Evolutionary conservation across 2,888 invertebrate species (phyloP), one percentile per base, ranked within the genome.

Genomic region (Conomelus anceps): DNA sequence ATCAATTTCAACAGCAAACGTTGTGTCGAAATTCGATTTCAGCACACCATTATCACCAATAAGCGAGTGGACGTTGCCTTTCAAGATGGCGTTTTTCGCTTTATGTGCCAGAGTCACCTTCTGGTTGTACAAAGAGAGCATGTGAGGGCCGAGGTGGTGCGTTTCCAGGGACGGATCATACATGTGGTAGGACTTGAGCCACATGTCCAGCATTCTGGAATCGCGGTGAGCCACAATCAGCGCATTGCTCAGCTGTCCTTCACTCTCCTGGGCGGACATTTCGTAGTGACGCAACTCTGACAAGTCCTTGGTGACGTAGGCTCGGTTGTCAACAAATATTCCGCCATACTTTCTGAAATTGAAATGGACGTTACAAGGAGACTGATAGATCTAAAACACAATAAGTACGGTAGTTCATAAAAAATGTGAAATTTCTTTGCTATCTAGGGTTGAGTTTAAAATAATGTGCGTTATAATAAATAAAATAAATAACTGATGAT

Each of bases 271-370:
- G 0, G 34, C 22, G 0, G 85, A 22, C 23, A 88, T 84, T 22
- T 88, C 88, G 26, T 26, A 29, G 7, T 84, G 84, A 9, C 88
- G 88, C 22, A 88, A 22, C 22, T 85, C 17, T 4, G 23, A 22
- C 22, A 22, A 11, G 22, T 88, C 34, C 22, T 22, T 88, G 11
- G 85, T 29, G 11, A 88, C 26, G 20, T 84, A 84, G 7, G 85
- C 84, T 13, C 34, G 29, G 23, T 88, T 88, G 29, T 85, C 88
- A 11, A 88, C 23, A 22, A 88, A 88, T 26, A 88, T 88, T 17
- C 88, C 88, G 22, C 88, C 88, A 17, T 88, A 88, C 20, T 85
- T 85, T 22, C 88, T 88, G 85, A n/a, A 26, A 88, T 26, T 20
- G 23, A 87, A 87, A 29, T 26, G n/a, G n/a, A 26, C 4, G 20